These are phyloP conservation scores for Marisa cornuarietis DNA, from an alignment of 1,140 invertebrate species.

Conservation along the genomic window DNA sequence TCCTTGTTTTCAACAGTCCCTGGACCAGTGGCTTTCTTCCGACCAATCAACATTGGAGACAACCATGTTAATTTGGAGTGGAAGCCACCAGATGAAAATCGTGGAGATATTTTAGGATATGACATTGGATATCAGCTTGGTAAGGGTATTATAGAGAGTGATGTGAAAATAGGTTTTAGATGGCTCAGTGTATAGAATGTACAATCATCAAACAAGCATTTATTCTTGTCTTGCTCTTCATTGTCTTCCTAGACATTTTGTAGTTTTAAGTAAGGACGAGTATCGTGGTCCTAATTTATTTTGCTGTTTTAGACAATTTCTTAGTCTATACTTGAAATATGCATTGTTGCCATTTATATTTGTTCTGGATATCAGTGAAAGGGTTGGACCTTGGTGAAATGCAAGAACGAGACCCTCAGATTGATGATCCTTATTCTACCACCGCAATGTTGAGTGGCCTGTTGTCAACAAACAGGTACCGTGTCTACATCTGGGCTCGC, in stretches of 20 bases:
- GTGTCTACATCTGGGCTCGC: conserved; percentile 82
- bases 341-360: no score
- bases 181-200: no score
- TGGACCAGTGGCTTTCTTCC: conserved; percentile 85
- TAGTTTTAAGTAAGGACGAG: no score
- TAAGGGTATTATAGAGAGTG: conserved; percentile 64
- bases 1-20: conserved; percentile 71
- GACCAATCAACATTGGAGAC: conserved; percentile 86
- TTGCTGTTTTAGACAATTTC: no score
- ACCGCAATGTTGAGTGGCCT: conserved; percentile 86
- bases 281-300: no score
- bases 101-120: conserved; percentile 92
- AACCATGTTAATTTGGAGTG: conserved; percentile 90
- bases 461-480: conserved; percentile 86
- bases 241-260: no score
- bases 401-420: conserved; percentile 74
- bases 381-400: conserved; percentile 75
- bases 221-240: no score
- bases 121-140: conserved; percentile 88
- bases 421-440: conserved; percentile 79
- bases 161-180: no score
- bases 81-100: conserved; percentile 89
- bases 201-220: no score
- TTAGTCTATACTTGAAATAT: no score
- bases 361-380: conserved; percentile 50